phyloP scores from a whole-genome alignment of 2,888 invertebrate species.

The Lampropteryx suffumata region DNA sequence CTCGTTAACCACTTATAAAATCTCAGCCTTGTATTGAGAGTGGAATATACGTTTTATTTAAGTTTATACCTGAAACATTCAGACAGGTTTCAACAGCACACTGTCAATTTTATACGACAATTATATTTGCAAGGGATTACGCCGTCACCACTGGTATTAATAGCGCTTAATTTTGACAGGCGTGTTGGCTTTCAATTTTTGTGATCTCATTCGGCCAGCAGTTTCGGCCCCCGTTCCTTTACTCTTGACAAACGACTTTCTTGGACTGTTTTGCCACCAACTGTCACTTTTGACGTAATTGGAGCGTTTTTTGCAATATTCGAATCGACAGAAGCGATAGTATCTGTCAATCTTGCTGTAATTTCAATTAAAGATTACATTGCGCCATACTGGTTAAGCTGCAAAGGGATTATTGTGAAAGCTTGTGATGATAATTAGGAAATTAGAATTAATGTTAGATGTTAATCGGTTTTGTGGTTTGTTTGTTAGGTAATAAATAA shows the following conservation, averaged over 20 bases:
- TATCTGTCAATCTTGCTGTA: conserved; percentile 56
- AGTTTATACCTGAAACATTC: too few relatives aligned
- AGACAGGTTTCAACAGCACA: neutral
- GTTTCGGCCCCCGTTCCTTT: conserved; percentile 21
- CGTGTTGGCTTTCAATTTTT: conserved; percentile 46
- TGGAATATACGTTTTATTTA: too few relatives aligned
- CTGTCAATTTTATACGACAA: conserved; percentile 4
- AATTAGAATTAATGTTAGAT: conserved; percentile 31
- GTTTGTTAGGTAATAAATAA: too few relatives aligned
- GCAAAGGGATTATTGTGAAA: conserved; percentile 56
- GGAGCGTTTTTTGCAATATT: conserved; percentile 58
- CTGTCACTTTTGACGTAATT: conserved; percentile 61
- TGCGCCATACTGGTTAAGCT: conserved; percentile 37
- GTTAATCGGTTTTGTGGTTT: conserved; percentile 12
- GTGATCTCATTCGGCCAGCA: conserved; percentile 18
- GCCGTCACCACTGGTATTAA: conserved; percentile 36
- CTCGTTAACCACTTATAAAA: too few relatives aligned
- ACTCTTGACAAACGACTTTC: conserved; percentile 42
- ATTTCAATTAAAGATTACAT: conserved; percentile 50
- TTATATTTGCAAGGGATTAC: conserved; percentile 40
- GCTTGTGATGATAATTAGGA: conserved; percentile 37
- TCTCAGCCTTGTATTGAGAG: too few relatives aligned
- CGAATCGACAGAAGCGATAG: conserved; percentile 41
- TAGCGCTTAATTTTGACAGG: conserved; percentile 43
- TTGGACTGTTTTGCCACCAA: conserved; percentile 47